These are phyloP conservation scores for Sitobion miscanthi DNA, from an alignment of 1,140 invertebrate species.

Conservation along the genomic window DNA sequence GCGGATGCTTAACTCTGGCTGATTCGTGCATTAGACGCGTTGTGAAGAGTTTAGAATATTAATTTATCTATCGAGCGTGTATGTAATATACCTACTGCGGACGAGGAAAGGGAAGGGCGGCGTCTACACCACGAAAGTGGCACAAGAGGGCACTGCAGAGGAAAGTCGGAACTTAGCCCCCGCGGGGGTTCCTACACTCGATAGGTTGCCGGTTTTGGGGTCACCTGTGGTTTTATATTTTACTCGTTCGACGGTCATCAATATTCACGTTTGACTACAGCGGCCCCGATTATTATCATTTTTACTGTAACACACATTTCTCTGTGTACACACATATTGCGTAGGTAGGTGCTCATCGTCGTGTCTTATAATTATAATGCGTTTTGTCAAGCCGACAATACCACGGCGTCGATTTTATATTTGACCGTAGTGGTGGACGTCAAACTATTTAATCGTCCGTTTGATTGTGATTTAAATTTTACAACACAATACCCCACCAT, in stretches of 20 bases:
- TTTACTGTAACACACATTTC: not conserved
- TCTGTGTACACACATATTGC: not conserved
- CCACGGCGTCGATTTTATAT: not conserved
- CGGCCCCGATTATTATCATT: not conserved
- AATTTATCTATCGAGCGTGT: not conserved
- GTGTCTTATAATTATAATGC: not conserved
- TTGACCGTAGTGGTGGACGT: not conserved
- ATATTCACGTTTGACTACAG: conserved; percentile 13
- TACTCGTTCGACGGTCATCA: conserved; percentile 16
- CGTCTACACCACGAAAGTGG: not conserved
- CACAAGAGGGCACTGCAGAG: conserved; percentile 29
- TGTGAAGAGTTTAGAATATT: conserved; percentile 12
- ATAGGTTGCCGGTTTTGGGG: conserved; percentile 28
- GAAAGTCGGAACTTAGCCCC: conserved; percentile 40
- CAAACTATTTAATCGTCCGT: not conserved
- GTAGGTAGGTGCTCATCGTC: not conserved
- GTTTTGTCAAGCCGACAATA: not conserved
- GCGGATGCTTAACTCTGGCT: not conserved
- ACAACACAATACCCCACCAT: not conserved
- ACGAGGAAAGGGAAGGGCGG: not conserved
- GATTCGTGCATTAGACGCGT: not conserved
- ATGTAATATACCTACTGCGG: no score
- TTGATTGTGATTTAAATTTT: conserved; percentile 12
- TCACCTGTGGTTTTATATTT: conserved; percentile 39
- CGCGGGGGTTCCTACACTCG: conserved; percentile 14